Evolutionary conservation across 2,797 vertebrate species (phyloP).

Genomic region (Sciurus carolinensis): DNA sequence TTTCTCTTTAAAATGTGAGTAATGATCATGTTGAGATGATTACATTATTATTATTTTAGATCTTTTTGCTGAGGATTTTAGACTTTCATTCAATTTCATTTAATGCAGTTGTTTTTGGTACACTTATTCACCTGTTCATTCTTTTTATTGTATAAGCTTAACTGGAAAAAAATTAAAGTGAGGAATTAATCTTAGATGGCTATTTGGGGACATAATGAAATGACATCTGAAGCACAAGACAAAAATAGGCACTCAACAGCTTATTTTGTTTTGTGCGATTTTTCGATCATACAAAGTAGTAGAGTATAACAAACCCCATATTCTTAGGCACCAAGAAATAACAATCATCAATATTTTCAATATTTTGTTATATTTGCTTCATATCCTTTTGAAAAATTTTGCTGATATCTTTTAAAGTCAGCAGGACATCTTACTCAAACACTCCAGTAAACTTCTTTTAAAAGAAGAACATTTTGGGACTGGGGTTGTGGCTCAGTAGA

Average conservation of each 20-base stretch:
- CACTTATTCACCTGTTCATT: too few species aligned
- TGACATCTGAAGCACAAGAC: neutral
- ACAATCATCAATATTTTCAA: neutral
- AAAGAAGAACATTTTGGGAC: neutral
- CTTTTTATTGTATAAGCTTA: too few species aligned
- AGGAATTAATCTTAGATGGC: neutral
- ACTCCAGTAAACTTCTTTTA: neutral
- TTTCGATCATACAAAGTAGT: neutral
- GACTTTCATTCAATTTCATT: too few species aligned
- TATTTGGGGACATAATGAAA: constrained; percentile 5
- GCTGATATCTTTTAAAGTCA: neutral
- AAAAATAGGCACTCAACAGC: neutral
- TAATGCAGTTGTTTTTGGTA: too few species aligned
- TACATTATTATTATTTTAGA: too few species aligned
- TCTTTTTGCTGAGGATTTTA: too few species aligned
- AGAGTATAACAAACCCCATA: neutral
- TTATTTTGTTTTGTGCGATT: neutral
- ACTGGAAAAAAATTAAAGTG: too few species aligned
- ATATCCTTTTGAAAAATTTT: neutral
- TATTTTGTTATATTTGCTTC: neutral
- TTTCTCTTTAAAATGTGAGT: constrained; percentile 1
- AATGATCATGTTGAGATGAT: neutral
- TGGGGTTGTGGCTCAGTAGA: too few species aligned
- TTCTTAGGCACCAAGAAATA: neutral
- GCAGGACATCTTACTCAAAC: neutral